These are phyloP conservation scores for Prunella strophiata DNA, from an alignment of 2,797 vertebrate genomes.

Conservation along the genomic window DNA sequence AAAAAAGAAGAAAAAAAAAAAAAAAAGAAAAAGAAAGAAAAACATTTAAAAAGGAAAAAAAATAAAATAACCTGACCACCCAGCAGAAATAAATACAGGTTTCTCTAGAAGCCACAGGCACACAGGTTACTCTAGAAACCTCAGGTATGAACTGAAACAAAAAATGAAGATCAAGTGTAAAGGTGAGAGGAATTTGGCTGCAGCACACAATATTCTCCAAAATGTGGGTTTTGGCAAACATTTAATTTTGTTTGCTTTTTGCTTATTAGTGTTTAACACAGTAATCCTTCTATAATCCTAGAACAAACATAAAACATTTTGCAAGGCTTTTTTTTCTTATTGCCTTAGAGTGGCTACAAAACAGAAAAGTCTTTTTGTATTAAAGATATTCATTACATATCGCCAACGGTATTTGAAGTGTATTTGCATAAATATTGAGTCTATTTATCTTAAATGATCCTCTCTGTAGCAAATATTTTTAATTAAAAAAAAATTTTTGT, in stretches of 20 bases:
- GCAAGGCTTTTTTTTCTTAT: not conserved
- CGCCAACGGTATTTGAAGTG: constrained; percentile 3
- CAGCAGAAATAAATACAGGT: not conserved
- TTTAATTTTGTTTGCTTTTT: not conserved
- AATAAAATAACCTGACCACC: not conserved
- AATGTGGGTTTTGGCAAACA: not conserved
- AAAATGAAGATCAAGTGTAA: not conserved
- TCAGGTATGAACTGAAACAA: not conserved
- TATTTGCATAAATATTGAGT: constrained; percentile 48
- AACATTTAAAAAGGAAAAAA: not conserved
- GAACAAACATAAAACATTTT: constrained; percentile 11
- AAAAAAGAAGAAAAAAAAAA: too few relatives aligned
- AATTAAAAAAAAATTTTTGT: constrained; percentile 44
- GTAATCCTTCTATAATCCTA: not conserved
- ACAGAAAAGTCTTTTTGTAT: constrained; percentile 6
- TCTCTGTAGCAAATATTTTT: not conserved
- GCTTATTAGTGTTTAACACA: not conserved
- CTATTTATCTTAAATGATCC: constrained; percentile 44
- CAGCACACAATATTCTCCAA: not conserved
- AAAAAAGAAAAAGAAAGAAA: not conserved
- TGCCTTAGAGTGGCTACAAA: constrained; percentile 2
- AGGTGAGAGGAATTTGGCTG: not conserved
- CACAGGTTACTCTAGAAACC: not conserved
- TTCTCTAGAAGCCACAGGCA: not conserved
- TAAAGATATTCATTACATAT: constrained; percentile 60